Percentiles rank a stretch among this genome's conserved stretches.
These are phyloP conservation scores for Podarcis siculus DNA, from an alignment of 2,797 vertebrate genomes.

Conservation along the genomic window DNA sequence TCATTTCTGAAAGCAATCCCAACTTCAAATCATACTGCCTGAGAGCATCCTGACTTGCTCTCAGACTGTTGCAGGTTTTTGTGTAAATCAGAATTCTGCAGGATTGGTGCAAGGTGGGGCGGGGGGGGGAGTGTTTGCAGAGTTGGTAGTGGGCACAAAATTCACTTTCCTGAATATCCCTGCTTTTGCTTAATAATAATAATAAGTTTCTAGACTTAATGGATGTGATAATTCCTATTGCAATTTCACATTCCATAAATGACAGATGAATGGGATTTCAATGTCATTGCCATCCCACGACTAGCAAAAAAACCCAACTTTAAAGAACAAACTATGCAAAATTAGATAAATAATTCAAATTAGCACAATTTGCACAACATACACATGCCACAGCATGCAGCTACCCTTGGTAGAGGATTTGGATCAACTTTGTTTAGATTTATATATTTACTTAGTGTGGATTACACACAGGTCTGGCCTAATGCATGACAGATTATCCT, in stretches of 20 bases:
- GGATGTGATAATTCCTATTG: neutral
- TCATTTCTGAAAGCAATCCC: neutral
- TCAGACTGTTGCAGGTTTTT: neutral
- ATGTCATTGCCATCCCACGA: neutral
- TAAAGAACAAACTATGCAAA: neutral
- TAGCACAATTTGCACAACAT: neutral
- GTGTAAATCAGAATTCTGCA: neutral
- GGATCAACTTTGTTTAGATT: neutral
- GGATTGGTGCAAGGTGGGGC: neutral
- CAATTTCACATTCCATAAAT: neutral
- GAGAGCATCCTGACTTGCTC: neutral
- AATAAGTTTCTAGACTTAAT: neutral
- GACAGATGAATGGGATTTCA: neutral
- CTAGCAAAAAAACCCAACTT: neutral
- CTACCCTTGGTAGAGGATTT: neutral
- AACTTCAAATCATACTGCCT: conserved; percentile 6
- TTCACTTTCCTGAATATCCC: neutral
- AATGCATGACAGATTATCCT: neutral
- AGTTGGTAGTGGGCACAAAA: neutral
- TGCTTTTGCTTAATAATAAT: neutral
- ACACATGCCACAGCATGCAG: neutral
- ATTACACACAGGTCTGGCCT: neutral
- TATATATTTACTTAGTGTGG: neutral
- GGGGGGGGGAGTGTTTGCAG: neutral
- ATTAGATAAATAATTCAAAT: neutral